Evolutionary conservation across 2,797 vertebrate species (phyloP), one percentile per base, ranked within the genome.

Genomic region (Harpagifer antarcticus): DNA sequence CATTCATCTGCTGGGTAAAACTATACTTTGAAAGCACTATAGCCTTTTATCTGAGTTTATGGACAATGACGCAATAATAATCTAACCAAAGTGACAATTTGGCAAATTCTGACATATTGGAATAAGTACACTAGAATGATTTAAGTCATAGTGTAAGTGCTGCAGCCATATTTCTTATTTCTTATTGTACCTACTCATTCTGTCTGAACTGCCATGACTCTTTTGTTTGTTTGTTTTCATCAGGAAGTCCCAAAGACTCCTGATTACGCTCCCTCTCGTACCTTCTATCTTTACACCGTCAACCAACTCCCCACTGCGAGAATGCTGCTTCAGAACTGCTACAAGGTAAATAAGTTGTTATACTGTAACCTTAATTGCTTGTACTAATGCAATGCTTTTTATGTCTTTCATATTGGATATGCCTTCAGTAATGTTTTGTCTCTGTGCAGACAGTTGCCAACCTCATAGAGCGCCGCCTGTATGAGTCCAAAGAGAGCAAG

Each of bases 181-280:
- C 37, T 19, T 19, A 33, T 55, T 60, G 31, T 15, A 44, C 59
- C 45, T n/a, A 37, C 52, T 52, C 48, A 15, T 71, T 59, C 1
- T 44, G 52, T 78, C 48, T 72, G 20, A 79, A 19, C 43, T 53
- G 59, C 6, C 45, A 2, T 61, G 12, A 72, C 4, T 27, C 27
- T 61, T 7, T 77, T 52, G 53, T 3, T 23, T 23, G 2, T 23
- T 23, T 23, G 23, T 23, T 23, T 7, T 69, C 17, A 57, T 44
- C 76, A 99, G 98, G 97, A 99, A 94, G 96, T 99, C 82, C 98
- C 97, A 27, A 99, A 99, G 91, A 98, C 98, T 0, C 97, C 97
- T 0, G 98, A 99, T 88, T 97, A 96, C 0, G 98, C 97, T 0
- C 97, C 97, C 0, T 98, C 98, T 56, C 95, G 97, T 52, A 99